Percentiles rank a stretch among this genome's conserved stretches.
Conservation (phyloP, 2,797 vertebrate genomes). For the Pseudomugil tenellus region DNA sequence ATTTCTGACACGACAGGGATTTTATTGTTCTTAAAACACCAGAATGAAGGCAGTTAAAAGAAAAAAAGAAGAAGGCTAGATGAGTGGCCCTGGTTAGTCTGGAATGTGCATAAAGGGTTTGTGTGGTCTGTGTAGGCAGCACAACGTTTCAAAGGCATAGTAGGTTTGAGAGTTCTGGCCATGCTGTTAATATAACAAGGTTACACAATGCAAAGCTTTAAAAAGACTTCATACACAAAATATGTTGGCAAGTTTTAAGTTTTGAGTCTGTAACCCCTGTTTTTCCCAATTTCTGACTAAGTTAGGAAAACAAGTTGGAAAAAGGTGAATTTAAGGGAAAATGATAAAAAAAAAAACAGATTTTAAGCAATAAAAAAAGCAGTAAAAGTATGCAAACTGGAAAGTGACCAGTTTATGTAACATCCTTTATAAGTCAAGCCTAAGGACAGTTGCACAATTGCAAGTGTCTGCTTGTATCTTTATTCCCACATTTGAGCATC, state of each 20-base stretch:
- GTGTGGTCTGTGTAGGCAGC: no score
- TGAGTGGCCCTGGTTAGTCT: no score
- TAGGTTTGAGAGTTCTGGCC: no score
- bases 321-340: not conserved
- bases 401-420: slow-evolving; percentile 22
- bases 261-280: slow-evolving; percentile 37
- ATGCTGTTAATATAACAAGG: no score
- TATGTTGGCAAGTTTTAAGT: slow-evolving; percentile 24
- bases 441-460: slow-evolving; percentile 35
- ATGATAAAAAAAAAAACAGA: slow-evolving; percentile 10
- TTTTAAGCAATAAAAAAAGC: not conserved
- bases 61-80: no score
- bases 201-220: no score
- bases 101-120: no score
- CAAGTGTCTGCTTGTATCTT: slow-evolving; percentile 1
- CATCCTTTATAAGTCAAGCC: slow-evolving; percentile 33
- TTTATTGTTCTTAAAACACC: no score
- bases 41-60: no score
- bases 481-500: slow-evolving; percentile 11
- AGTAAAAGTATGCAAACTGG: slow-evolving; percentile 11
- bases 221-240: not conserved
- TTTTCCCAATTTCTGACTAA: not conserved
- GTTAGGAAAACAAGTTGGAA: no score
- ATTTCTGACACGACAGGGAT: no score
- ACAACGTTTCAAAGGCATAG: no score